Base-by-base conservation (phyloP, 2,888 invertebrate genomes). In the Heteromurus nitidus region DNA sequence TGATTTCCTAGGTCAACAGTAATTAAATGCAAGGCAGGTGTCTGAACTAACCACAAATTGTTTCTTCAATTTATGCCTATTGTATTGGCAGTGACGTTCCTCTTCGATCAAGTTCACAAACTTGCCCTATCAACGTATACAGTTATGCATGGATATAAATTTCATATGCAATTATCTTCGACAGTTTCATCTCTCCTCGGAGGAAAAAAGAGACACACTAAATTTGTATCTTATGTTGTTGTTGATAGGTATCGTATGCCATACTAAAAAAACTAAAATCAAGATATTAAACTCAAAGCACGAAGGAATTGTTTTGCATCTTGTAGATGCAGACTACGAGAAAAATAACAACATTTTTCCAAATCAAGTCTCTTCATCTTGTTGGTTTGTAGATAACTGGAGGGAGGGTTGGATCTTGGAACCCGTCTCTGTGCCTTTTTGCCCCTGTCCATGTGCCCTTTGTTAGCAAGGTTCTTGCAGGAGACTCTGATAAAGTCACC, bases 11-110 rank as follows among this genome's bases (percentile, higher is more conserved):
- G 79, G 79, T 79, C 79, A 79, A 79, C 72, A 79, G 72, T 79
- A 79, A 79, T 79, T 79, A 79, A 79, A 79, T 79, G 79, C 79
- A 72, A 72, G 79, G 65, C 79, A 79, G 79, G 79, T 79, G 79
- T 79, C 72, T 79, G 65, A 72, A 70, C 62, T 62, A 70, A 42
- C 77, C 77, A 77, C 70, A 69, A 77, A 79, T 72, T 65, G 65
- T 70, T 65, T 79, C 58, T 72, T 65, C 44, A 53, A 70, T 44
- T 47, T 31, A 20, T n/a, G 30, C 28, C 60, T 65, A 58, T 70
- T 69, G 67, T 67, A 22, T 44, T n/a, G 30, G 9, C 44, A 53
- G 30, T 31, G 22, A 60, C 36, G 24, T 9, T 55, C 7, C 22
- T 28, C 22, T 53, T 55, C 22, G 58, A 72, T 70, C 79, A 70